Evolutionary conservation across 2,113 vertebrate genomes (phyloP).

Genomic region (Otis tarda): DNA sequence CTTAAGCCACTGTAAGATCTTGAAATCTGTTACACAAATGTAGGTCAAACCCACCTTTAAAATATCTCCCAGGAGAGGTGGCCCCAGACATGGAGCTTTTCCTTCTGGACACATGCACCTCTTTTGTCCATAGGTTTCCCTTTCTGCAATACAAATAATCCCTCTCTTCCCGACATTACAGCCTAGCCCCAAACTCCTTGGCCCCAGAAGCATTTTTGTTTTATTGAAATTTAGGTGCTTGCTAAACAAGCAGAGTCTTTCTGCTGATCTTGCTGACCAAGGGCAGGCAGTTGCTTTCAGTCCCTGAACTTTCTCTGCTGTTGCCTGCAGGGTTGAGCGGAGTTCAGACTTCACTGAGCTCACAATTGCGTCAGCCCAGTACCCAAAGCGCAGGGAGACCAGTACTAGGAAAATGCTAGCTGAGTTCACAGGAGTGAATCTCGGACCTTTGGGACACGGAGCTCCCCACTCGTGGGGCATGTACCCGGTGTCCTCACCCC

Average conservation of each 20-base stretch:
- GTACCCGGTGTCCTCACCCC: fast-evolving
- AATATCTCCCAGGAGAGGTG: neutral
- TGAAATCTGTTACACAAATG: neutral
- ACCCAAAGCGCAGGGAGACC: neutral
- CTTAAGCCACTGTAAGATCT: neutral
- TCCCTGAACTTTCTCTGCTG: neutral
- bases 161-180: neutral
- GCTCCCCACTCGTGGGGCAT: neutral
- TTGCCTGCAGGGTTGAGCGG: neutral
- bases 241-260: neutral
- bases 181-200: neutral
- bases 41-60: neutral
- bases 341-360: neutral
- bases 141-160: neutral
- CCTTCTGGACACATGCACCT: neutral
- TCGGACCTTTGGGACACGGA: neutral
- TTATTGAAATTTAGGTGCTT: neutral
- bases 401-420: neutral
- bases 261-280: neutral
- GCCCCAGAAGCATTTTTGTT: neutral
- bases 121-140: neutral
- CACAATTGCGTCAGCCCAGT: neutral
- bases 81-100: neutral
- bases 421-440: neutral
- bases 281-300: neutral